These are phyloP conservation scores for Pelodytes ibericus DNA, from an alignment of 2,797 vertebrate genomes.

Conservation along the genomic window DNA sequence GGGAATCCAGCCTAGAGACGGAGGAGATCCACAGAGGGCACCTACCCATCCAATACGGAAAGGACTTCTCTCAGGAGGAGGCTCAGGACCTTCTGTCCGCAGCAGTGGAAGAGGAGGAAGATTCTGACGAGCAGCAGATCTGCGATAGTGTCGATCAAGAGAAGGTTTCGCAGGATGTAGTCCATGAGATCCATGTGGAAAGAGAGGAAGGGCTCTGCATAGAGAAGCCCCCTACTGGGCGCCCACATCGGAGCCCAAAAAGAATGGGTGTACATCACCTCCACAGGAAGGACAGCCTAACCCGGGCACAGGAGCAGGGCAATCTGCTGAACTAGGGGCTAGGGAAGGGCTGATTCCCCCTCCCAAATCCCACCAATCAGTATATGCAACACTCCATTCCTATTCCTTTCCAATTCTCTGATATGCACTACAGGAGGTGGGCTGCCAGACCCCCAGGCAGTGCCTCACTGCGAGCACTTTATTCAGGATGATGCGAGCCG, in stretches of 20 bases:
- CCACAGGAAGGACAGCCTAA: constrained; percentile 95
- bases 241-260: constrained; percentile 90
- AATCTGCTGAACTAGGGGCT: constrained; percentile 86
- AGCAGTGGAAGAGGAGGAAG: constrained; percentile 54
- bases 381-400: constrained; percentile 21
- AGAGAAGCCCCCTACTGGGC: constrained; percentile 63
- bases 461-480: background rate
- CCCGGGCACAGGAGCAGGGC: constrained; percentile 93
- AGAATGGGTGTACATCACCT: constrained; percentile 97
- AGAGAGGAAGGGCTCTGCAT: constrained; percentile 64
- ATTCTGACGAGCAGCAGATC: constrained; percentile 72
- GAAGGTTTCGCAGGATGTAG: constrained; percentile 40
- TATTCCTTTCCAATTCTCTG: background rate
- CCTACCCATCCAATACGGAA: constrained; percentile 67
- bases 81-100: constrained; percentile 73
- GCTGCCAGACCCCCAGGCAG: background rate
- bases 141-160: constrained; percentile 66
- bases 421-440: constrained; percentile 29
- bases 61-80: constrained; percentile 74
- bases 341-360: constrained; percentile 22
- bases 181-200: background rate
- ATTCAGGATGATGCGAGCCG: background rate
- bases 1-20: constrained; percentile 82
- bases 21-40: constrained; percentile 75
- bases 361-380: background rate